Evolutionary conservation across 2,888 invertebrate species (phyloP), one percentile per base, ranked within the genome.

Genomic region (Pammene aurita): DNA sequence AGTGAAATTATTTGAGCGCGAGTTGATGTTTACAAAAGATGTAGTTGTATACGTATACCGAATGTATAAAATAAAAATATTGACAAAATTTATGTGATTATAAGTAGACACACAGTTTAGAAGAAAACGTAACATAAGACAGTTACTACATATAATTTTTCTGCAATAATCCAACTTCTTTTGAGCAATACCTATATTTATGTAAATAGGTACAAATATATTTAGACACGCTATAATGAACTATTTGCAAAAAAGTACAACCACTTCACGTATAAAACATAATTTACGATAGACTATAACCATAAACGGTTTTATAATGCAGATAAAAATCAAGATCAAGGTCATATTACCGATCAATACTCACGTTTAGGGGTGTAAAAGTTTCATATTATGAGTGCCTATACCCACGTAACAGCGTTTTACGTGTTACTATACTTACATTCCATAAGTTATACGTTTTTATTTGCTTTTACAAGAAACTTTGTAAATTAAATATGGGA

Each of bases 321-420:
- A 55, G 14, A 64, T 64, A 63, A 64, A 7, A 34, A 55, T 58
- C 66, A 52, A 66, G 66, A 65, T 65, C 65, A 66, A 50, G 50
- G 66, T 58, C 66, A 52, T 66, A 52, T 66, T 58, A 66, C 48
- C 26, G 58, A 52, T 58, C 66, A 44, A 66, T 58, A 66, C 13
- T 52, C 42, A 42, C 18, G 26, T 46, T 52, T 10, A 46, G 44
- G 58, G 58, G n/a, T 50, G 52, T 66, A 58, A 52, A 66, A 66
- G 13, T 52, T 58, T 34, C 14, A 18, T 41, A 55, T 64, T 54
- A 44, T 44, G 13, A 64, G 55, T 44, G 44, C 34, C 34, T 42
- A 58, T 58, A 13, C 58, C 58, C 58, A 58, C 50, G 34, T 60
- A 42, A 56, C 14, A 48, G n/a, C 41, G 41, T 50, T 66, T 58